phyloP scores from a whole-genome alignment of 2,797 vertebrate genomes.

The Cynopterus sphinx region DNA sequence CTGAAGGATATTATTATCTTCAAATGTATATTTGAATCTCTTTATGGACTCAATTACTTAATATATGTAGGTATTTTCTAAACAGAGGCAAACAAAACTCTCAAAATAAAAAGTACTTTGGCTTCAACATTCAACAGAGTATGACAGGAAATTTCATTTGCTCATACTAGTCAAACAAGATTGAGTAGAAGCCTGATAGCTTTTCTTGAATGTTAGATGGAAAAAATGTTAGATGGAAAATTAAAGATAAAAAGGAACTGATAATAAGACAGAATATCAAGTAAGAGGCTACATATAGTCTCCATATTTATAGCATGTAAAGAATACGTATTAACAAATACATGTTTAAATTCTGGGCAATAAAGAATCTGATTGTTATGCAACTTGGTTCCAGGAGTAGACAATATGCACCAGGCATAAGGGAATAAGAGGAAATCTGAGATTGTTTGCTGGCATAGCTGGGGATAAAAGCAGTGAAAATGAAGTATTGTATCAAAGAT shows the following conservation, averaged over 20 bases:
- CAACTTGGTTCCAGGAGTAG: not conserved
- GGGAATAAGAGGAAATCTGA: not conserved
- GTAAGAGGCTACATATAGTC: not conserved
- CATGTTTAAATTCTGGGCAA: not conserved
- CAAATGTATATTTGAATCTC: not conserved
- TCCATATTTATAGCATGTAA: not conserved
- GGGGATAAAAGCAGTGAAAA: not conserved
- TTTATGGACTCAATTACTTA: not conserved
- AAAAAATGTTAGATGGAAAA: not conserved
- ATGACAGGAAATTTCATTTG: not conserved
- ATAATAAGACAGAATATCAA: not conserved
- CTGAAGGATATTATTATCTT: not conserved
- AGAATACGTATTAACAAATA: not conserved
- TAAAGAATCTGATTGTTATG: not conserved
- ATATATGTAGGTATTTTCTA: not conserved
- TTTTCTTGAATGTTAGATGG: too few species aligned
- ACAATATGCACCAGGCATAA: not conserved
- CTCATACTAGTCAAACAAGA: not conserved
- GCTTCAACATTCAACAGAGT: not conserved
- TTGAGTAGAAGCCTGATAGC: not conserved
- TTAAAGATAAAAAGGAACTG: not conserved
- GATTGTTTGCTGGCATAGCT: not conserved
- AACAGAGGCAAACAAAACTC: not conserved
- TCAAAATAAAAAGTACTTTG: not conserved
- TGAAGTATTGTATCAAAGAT: not conserved